Conservation (phyloP, 2,888 invertebrate genomes). For the Lasioglossum villosulum region DNA sequence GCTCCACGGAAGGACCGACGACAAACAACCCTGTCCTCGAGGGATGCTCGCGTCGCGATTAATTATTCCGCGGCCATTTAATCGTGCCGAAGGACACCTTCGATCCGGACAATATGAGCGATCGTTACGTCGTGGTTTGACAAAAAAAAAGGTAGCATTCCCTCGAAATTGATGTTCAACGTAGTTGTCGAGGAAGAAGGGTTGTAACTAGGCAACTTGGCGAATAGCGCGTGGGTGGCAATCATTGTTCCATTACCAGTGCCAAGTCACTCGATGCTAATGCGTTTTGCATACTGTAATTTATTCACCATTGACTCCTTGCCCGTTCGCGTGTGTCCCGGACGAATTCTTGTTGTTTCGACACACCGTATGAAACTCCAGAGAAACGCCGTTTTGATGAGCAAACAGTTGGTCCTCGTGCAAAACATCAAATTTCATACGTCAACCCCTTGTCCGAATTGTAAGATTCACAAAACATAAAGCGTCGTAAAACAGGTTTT, state of each 20-base stretch:
- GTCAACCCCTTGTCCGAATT: too few relatives aligned
- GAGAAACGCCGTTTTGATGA: not conserved
- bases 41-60: not conserved
- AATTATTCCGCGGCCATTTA: not conserved
- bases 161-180: not conserved
- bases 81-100: not conserved
- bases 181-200: not conserved
- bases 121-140: not conserved
- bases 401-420: not conserved
- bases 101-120: not conserved
- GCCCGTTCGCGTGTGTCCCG: too few relatives aligned
- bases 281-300: constrained; percentile 16
- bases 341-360: not conserved
- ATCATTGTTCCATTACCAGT: constrained; percentile 8
- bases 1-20: not conserved
- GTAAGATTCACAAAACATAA: too few relatives aligned
- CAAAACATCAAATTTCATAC: too few relatives aligned
- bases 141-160: not conserved
- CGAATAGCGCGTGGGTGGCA: constrained; percentile 4
- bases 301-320: not conserved
- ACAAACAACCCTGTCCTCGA: not conserved
- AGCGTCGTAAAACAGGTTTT: too few relatives aligned
- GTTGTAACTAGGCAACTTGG: not conserved
- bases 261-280: constrained; percentile 17
- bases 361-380: not conserved